These are phyloP conservation scores for Achatina immaculata DNA, from an alignment of 1,140 invertebrate genomes.

Conservation along the genomic window DNA sequence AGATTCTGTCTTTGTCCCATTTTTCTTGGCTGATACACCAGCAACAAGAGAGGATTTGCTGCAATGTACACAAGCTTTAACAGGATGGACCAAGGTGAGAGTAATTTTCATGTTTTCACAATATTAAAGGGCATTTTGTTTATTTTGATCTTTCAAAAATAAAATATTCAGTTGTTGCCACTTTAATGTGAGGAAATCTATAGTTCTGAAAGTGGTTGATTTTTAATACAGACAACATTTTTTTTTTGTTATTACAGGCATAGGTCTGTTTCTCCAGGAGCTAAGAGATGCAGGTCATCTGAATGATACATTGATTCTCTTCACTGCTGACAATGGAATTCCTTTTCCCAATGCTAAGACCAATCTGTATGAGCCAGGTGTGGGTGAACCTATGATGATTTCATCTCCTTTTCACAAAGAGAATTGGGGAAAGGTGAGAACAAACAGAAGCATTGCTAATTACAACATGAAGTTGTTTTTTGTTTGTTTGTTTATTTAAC, in stretches of 20 bases:
- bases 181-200: too few relatives aligned
- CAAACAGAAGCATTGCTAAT: too few relatives aligned
- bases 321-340: slow-evolving; percentile 92
- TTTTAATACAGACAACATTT: neutral
- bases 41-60: slow-evolving; percentile 84
- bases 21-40: slow-evolving; percentile 88
- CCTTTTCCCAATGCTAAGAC: slow-evolving; percentile 90
- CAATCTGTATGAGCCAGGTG: slow-evolving; percentile 88
- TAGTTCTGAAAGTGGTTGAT: too few relatives aligned
- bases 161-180: too few relatives aligned
- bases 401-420: slow-evolving; percentile 79
- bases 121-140: too few relatives aligned
- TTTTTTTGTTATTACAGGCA: slow-evolving; percentile 76
- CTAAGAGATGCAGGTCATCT: slow-evolving; percentile 78
- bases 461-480: too few relatives aligned
- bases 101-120: too few relatives aligned
- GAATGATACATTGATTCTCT: slow-evolving; percentile 86
- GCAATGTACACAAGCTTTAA: slow-evolving; percentile 93
- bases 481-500: too few relatives aligned
- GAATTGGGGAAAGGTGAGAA: slow-evolving; percentile 71
- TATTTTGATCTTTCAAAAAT: too few relatives aligned
- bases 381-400: slow-evolving; percentile 83
- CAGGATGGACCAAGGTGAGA: slow-evolving; percentile 87
- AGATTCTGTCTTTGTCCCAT: slow-evolving; percentile 85
- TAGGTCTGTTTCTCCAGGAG: slow-evolving; percentile 87